These are phyloP conservation scores for Sorex araneus DNA, from an alignment of 2,113 vertebrate species.

Conservation along the genomic window DNA sequence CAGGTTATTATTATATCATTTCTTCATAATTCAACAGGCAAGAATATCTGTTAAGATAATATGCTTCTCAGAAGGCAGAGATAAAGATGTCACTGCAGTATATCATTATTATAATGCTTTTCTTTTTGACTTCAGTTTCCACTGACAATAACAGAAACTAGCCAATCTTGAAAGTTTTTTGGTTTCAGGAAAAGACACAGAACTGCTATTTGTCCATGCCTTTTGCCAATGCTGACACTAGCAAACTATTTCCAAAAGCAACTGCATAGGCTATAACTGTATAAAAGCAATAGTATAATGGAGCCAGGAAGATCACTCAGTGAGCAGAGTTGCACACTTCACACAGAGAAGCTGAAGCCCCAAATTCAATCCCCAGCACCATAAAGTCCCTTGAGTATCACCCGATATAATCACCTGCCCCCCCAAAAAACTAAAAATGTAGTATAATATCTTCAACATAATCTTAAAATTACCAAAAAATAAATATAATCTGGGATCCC, in stretches of 20 bases:
- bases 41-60: not conserved
- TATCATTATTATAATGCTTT: not conserved
- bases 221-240: not conserved
- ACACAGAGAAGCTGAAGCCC: too few species aligned
- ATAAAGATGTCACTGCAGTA: too few species aligned
- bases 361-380: too few species aligned
- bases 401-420: not conserved
- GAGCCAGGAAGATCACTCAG: too few species aligned
- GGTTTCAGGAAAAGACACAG: not conserved
- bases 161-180: slow-evolving; percentile 19
- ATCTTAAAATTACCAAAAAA: not conserved
- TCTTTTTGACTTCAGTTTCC: not conserved
- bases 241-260: not conserved
- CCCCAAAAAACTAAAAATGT: not conserved
- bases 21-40: not conserved
- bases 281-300: too few species aligned
- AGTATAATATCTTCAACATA: not conserved
- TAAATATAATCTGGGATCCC: not conserved
- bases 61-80: not conserved
- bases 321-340: too few species aligned
- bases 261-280: not conserved
- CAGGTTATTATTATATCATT: not conserved
- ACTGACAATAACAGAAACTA: not conserved
- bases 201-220: not conserved
- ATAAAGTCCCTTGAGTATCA: too few species aligned